Evolutionary conservation across 2,888 invertebrate species (phyloP), one percentile per base, ranked within the genome.

Genomic region (Willowsia nigromaculata): DNA sequence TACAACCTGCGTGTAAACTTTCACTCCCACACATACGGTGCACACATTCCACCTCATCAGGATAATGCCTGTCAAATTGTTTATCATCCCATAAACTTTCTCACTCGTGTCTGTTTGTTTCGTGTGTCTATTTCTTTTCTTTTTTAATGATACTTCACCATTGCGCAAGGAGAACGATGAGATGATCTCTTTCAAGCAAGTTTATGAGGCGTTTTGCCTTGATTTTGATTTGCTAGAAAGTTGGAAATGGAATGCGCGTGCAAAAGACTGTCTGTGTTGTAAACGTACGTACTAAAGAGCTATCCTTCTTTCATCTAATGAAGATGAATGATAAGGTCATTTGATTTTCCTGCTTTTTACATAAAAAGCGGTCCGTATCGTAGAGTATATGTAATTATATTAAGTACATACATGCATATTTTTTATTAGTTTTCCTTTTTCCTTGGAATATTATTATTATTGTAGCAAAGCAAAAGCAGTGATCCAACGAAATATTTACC

Each of bases 321-420:
- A 56, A 56, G 56, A 56, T 56, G 56, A 22, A 56, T 56, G 56
- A 56, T 56, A 56, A 56, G 56, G 56, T 25, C 56, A 56, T 56
- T 56, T 56, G 5, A 6, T 56, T 56, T 56, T 56, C 22, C n/a
- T 25, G 5, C 9, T 37, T 37, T 37, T 22, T 56, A 25, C 22
- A 25, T 18, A 56, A 56, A 6, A 50, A 50, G 11, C 50, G n/a
- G 2, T 11, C 15, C 15, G 3, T n/a, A 7, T 40, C 7, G 11
- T 7, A 40, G 50, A 13, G 50, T 11, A 13, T 11, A 15, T 3
- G 25, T 56, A 56, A 56, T 56, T 56, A 56, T 56, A 22, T 56
- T 25, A 5, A 4, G 11, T 5, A 22, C n/a, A 5, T 11, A 50
- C 15, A 13, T 50, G 15, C 15, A 50, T 50, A 15, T 50, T 9